Percentiles rank a stretch among this genome's conserved stretches.
phyloP scores from a whole-genome alignment of 2,888 invertebrate species.

The Pomacea canaliculata region DNA sequence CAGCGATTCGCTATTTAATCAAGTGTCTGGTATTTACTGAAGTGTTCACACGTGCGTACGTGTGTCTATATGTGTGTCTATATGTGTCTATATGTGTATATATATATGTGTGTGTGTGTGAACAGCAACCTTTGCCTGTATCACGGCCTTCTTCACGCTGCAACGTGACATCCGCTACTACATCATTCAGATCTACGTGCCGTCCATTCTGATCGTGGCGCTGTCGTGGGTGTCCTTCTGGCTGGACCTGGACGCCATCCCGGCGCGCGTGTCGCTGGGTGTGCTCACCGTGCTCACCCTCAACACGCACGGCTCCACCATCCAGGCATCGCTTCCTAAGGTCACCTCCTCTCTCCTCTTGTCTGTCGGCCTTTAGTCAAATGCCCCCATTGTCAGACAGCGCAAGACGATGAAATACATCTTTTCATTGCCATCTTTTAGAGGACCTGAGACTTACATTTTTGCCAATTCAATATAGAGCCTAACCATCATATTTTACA shows the following conservation, averaged over 20 bases:
- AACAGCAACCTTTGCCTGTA: conserved; percentile 72
- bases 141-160: conserved; percentile 87
- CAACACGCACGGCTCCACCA: conserved; percentile 92
- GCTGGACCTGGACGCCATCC: conserved; percentile 62
- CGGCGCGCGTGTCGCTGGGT: conserved; percentile 41
- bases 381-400: too few relatives aligned
- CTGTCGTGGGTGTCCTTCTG: conserved; percentile 80
- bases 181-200: conserved; percentile 73
- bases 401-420: too few relatives aligned
- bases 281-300: conserved; percentile 71
- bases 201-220: conserved; percentile 72
- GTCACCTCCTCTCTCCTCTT: conserved; percentile 61
- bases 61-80: not conserved
- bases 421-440: too few relatives aligned
- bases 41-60: not conserved
- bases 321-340: conserved; percentile 88
- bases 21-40: too few relatives aligned
- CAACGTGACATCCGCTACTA: conserved; percentile 85
- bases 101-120: not conserved
- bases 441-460: too few relatives aligned
- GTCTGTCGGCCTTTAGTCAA: not conserved
- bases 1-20: too few relatives aligned
- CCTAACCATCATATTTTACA: too few relatives aligned
- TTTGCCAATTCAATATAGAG: too few relatives aligned
- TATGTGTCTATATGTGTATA: not conserved